Evolutionary conservation across 2,113 vertebrate genomes (phyloP).

Genomic region (Philantomba maxwellii): DNA sequence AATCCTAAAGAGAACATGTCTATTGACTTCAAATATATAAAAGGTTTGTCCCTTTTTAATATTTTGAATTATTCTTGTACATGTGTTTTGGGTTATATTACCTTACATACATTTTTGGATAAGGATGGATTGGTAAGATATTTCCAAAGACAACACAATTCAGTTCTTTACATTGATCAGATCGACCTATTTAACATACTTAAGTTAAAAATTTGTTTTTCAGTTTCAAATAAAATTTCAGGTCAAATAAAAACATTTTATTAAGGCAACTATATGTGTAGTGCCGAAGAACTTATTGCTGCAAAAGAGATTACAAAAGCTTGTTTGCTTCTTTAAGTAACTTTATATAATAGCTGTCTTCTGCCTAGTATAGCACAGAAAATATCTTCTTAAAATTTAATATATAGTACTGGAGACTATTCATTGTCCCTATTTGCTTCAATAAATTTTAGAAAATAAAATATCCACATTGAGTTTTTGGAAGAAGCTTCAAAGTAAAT

Average conservation of each 20-base stretch:
- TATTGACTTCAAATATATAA: neutral
- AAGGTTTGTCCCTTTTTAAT: neutral
- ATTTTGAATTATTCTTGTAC: neutral
- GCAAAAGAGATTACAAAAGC: neutral
- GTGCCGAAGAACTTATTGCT: neutral
- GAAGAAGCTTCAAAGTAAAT: neutral
- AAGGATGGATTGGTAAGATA: neutral
- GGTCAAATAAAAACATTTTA: conserved; percentile 14
- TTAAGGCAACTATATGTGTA: neutral
- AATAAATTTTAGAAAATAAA: conserved; percentile 38
- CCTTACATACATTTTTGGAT: neutral
- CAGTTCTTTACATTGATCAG: neutral
- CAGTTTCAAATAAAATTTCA: conserved; percentile 32
- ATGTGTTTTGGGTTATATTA: neutral
- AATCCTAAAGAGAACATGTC: neutral
- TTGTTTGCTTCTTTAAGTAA: conserved; percentile 14
- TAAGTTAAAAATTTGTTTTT: neutral
- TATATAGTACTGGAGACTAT: neutral
- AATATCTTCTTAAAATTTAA: conserved; percentile 5
- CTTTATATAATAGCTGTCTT: neutral
- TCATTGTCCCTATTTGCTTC: conserved; percentile 6
- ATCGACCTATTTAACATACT: neutral
- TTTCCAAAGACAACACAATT: neutral
- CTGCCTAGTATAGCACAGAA: neutral
- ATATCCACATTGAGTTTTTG: neutral